Percentiles rank a stretch among this genome's conserved stretches.
phyloP scores from a whole-genome alignment of 1,140 invertebrate genomes.

The Dryas iulia region DNA sequence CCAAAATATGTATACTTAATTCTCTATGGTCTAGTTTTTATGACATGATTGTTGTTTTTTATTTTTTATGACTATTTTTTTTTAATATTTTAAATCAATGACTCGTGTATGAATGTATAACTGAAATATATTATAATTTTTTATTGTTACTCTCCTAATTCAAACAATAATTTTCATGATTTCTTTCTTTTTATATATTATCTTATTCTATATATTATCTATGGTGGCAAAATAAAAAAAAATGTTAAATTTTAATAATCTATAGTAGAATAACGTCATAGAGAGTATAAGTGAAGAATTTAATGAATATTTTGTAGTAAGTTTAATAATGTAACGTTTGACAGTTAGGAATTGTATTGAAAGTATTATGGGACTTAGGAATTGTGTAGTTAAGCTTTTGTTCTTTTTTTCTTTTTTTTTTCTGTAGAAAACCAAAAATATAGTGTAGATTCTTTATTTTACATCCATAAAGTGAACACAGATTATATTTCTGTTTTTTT shows the following conservation, averaged over 20 bases:
- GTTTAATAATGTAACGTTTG: not conserved
- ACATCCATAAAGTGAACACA: not conserved
- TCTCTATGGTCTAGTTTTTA: too few relatives aligned
- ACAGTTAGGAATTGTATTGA: not conserved
- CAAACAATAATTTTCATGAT: too few relatives aligned
- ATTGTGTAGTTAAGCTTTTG: not conserved
- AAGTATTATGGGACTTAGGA: not conserved
- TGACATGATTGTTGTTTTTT: too few relatives aligned
- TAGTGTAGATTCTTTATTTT: not conserved
- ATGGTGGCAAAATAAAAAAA: too few relatives aligned
- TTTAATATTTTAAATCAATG: too few relatives aligned
- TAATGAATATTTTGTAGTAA: not conserved
- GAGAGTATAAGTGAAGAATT: not conserved
- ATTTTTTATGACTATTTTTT: too few relatives aligned
- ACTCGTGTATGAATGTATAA: too few relatives aligned
- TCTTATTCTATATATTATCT: too few relatives aligned
- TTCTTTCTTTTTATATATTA: too few relatives aligned
- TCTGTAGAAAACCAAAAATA: not conserved
- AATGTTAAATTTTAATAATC: too few relatives aligned
- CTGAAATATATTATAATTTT: too few relatives aligned
- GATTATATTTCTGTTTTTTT: not conserved
- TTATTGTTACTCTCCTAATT: too few relatives aligned
- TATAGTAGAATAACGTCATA: not conserved
- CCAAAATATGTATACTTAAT: not conserved
- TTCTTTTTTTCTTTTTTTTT: not conserved